Evolutionary conservation across 2,797 vertebrate genomes (phyloP).

Genomic region (Yasuhikotakia modesta): DNA sequence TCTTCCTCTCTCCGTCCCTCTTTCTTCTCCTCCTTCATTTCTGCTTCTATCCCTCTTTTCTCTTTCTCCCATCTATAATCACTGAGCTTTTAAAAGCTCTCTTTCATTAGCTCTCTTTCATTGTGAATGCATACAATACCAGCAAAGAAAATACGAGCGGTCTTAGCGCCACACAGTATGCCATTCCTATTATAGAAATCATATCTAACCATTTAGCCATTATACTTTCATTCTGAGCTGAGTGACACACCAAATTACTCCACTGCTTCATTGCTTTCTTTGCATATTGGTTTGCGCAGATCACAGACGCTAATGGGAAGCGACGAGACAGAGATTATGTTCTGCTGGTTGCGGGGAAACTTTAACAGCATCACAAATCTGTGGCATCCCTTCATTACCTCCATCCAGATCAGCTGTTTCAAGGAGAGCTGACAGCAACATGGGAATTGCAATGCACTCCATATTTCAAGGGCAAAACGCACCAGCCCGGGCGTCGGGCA

Average conservation of each 20-base stretch:
- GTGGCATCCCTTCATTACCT: constrained; percentile 71
- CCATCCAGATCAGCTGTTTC: constrained; percentile 66
- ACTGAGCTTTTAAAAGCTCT: constrained; percentile 78
- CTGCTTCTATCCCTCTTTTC: constrained; percentile 48
- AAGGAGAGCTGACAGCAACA: constrained; percentile 53
- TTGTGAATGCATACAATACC: constrained; percentile 73
- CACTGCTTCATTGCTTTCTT: constrained; percentile 73
- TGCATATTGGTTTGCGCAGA: constrained; percentile 75
- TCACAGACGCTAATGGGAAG: constrained; percentile 77
- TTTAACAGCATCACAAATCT: constrained; percentile 70
- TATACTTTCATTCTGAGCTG: constrained; percentile 73
- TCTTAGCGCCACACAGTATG: constrained; percentile 72
- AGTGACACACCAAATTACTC: constrained; percentile 78
- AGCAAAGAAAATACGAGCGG: constrained; percentile 67
- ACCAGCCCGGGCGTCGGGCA: constrained; percentile 28
- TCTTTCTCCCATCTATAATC: constrained; percentile 79
- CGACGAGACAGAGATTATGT: constrained; percentile 79
- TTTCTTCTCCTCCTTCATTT: constrained; percentile 63
- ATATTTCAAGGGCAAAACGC: constrained; percentile 60
- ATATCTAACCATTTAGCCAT: constrained; percentile 74
- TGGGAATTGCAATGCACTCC: constrained; percentile 49
- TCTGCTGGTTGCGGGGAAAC: constrained; percentile 74
- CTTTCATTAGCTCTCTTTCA: constrained; percentile 77
- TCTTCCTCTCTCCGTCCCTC: constrained; percentile 27
- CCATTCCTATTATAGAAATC: constrained; percentile 78